phyloP scores from a whole-genome alignment of 2,113 vertebrate genomes.

The Trogon surrucura region DNA sequence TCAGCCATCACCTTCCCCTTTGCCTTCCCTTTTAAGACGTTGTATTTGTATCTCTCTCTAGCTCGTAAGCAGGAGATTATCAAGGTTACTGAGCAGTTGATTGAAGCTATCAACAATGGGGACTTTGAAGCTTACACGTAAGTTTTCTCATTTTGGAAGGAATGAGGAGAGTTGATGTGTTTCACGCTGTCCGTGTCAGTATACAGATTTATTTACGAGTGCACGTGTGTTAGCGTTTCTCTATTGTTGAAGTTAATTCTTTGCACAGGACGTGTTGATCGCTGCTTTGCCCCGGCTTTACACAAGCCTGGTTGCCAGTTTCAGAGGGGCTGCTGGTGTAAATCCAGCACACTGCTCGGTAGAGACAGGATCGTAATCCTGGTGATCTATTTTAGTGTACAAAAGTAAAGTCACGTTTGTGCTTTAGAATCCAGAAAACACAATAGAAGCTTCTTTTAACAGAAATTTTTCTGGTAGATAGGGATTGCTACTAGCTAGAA shows the following conservation, averaged over 20 bases:
- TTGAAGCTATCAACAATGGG: conserved; percentile 98
- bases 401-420: background rate
- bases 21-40: background rate
- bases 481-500: background rate
- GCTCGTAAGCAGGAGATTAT: conserved; percentile 98
- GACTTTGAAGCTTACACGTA: conserved; percentile 99
- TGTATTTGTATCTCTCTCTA: conserved; percentile 57
- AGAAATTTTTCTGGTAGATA: too few relatives aligned
- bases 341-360: background rate
- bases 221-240: background rate
- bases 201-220: accelerated
- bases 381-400: background rate
- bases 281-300: background rate
- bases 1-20: background rate
- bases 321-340: background rate
- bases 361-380: background rate
- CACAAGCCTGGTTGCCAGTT: accelerated
- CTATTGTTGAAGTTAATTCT: background rate
- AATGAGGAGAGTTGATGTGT: background rate
- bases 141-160: conserved; percentile 57
- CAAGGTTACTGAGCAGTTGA: conserved; percentile 96
- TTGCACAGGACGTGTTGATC: background rate
- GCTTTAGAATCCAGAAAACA: background rate
- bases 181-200: background rate
- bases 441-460: background rate